A percentile compares a stretch with the other conserved stretches of the same genome.
Conservation (phyloP, 2,888 invertebrate species). For the Pelosia muscerda region DNA sequence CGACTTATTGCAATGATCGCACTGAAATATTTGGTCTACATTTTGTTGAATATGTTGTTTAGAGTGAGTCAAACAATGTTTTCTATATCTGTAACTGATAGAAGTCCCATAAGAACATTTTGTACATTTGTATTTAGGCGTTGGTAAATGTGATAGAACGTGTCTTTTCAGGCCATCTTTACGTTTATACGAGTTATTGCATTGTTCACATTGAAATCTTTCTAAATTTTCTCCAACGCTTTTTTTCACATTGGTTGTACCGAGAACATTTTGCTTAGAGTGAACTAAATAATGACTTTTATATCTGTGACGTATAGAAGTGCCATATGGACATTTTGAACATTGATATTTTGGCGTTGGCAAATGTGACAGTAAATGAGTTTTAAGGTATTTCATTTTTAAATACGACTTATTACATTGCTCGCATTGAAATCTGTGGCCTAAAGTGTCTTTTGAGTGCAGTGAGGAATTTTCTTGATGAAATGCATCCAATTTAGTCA, state of each 20-base stretch:
- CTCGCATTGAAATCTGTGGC: not conserved
- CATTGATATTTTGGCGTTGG: slow-evolving; percentile 8
- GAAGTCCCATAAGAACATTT: not conserved
- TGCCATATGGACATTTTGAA: slow-evolving; percentile 5
- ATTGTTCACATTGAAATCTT: not conserved
- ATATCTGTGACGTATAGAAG: not conserved
- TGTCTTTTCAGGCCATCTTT: not conserved
- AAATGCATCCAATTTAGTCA: too few species aligned
- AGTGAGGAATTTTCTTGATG: too few species aligned
- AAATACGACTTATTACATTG: not conserved
- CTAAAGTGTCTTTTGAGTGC: not conserved
- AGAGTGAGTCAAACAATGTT: not conserved
- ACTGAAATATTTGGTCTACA: slow-evolving; percentile 6
- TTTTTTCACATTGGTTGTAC: not conserved
- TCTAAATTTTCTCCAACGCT: not conserved
- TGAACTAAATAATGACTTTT: not conserved
- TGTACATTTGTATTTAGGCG: not conserved
- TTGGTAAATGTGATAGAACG: not conserved
- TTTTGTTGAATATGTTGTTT: not conserved
- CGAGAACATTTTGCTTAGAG: not conserved
- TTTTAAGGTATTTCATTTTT: slow-evolving; percentile 1
- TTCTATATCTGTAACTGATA: not conserved
- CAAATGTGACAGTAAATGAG: not conserved
- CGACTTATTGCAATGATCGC: slow-evolving; percentile 2
- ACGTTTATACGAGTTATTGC: not conserved